Conservation (phyloP, 2,888 invertebrate species). For the Nemotelus pantherinus region DNA sequence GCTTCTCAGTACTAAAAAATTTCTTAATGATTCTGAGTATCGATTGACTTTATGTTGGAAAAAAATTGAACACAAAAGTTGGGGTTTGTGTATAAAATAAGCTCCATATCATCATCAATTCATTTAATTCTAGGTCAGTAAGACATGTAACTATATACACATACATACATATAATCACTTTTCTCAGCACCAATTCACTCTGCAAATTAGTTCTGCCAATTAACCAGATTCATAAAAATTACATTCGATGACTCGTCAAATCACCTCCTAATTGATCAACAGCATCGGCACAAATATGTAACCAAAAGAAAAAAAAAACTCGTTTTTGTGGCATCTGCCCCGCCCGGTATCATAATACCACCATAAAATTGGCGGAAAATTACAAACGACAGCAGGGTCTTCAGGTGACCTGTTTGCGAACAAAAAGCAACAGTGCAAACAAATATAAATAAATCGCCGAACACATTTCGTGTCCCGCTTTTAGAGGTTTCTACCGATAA, state of each 20-base stretch:
- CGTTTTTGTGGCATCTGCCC: constrained; percentile 26
- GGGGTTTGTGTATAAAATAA: too few species aligned
- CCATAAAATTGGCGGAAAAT: constrained; percentile 49
- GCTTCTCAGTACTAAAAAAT: too few species aligned
- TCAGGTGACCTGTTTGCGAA: constrained; percentile 42
- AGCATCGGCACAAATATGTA: background rate
- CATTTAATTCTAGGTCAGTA: too few species aligned
- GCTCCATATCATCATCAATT: too few species aligned
- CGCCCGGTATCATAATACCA: constrained; percentile 9
- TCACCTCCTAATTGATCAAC: constrained; percentile 4
- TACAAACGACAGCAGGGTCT: constrained; percentile 45
- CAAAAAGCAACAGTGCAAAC: constrained; percentile 46
- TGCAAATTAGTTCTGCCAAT: too few species aligned
- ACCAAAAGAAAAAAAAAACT: background rate
- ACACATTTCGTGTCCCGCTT: constrained; percentile 30
- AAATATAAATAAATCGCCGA: constrained; percentile 49
- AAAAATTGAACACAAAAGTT: too few species aligned
- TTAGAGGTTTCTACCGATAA: constrained; percentile 38
- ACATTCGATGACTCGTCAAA: background rate
- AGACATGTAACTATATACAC: too few species aligned
- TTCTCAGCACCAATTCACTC: too few species aligned
- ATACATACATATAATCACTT: too few species aligned
- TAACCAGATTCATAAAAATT: background rate
- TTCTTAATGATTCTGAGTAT: too few species aligned
- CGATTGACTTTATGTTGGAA: too few species aligned